Percentiles rank a stretch among this genome's conserved stretches.
Evolutionary conservation across 2,797 vertebrate genomes (phyloP).

Genomic region (Oreochromis grahami): DNA sequence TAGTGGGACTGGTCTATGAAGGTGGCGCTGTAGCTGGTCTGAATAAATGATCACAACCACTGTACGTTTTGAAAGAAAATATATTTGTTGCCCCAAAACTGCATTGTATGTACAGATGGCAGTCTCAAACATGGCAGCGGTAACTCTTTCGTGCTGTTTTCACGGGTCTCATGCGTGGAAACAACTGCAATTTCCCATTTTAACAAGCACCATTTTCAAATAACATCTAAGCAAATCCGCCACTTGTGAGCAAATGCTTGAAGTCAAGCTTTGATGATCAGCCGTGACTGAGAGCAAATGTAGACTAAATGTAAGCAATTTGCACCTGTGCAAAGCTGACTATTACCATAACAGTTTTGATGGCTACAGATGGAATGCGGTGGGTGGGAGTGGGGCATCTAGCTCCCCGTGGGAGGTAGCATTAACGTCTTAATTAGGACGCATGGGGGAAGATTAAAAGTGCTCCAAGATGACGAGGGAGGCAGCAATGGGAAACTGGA

Average conservation of each 20-base stretch:
- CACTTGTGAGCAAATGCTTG: constrained; percentile 33
- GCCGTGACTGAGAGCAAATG: constrained; percentile 49
- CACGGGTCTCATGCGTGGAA: not conserved
- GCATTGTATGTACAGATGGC: not conserved
- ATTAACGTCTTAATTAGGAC: constrained; percentile 85
- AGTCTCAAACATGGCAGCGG: not conserved
- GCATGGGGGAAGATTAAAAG: constrained; percentile 77
- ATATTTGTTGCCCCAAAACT: not conserved
- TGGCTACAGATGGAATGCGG: constrained; percentile 56
- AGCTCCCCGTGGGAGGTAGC: constrained; percentile 68
- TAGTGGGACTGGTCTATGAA: constrained; percentile 53
- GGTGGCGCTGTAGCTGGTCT: constrained; percentile 43
- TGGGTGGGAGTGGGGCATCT: constrained; percentile 51
- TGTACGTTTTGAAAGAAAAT: constrained; percentile 18
- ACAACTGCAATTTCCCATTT: not conserved
- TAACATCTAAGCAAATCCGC: constrained; percentile 14
- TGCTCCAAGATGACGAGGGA: constrained; percentile 75
- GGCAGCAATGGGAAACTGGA: constrained; percentile 73
- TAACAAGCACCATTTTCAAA: not conserved
- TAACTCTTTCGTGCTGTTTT: not conserved
- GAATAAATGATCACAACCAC: constrained; percentile 43
- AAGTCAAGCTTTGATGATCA: constrained; percentile 45
- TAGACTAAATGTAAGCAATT: constrained; percentile 61
- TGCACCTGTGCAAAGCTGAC: constrained; percentile 76
- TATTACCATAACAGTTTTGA: constrained; percentile 74